Base-by-base conservation (phyloP, 2,113 vertebrate species). In the Perca schrenkii region DNA sequence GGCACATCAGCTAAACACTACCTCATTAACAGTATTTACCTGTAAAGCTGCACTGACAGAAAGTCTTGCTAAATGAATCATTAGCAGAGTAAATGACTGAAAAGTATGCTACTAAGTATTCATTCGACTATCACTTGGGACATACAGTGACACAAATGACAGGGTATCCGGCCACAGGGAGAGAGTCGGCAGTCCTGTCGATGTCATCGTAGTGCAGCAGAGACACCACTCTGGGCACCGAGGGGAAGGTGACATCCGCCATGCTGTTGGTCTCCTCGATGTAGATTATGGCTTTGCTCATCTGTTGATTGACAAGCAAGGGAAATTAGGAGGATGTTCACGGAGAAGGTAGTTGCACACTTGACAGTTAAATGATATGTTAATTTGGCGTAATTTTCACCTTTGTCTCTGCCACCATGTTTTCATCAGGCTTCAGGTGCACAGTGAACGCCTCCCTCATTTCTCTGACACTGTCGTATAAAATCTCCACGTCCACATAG, bases 401-500 rank as follows among this genome's bases (percentile, higher is more conserved):
- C 97, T 97, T 97, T 6, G 95, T 97, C 91, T 99, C 98, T 61
- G 98, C 97, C 3, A 98, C 89, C 98, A 99, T 99, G 88, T 99
- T 98, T 89, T 99, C 97, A 78, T 99, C 98, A 0, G 98, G 97
- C 61, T 95, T 98, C 71, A 99, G 94, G 76, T 99, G 98, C 72
- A 99, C 94, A 1, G 98, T 98, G 92, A 99, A 99, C 34, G 97
- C 96, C 85, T 99, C 98, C 86, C 97, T 96, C 98, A 99, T 98
- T 81, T 99, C 98, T 90, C 96, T 94, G 53, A 96, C 49, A 3
- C 95, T 96, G 65, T 99, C 98, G 46, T 95, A 98, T 73, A 99
- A 84, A 64, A 99, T 84, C 95, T 98, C 97, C 73, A 99, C 94
- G 89, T 98, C 96, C 82, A 99, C 97, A 50, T 92, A 47, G 56